Conservation (phyloP, 2,888 invertebrate genomes). For the Apeira syringaria region DNA sequence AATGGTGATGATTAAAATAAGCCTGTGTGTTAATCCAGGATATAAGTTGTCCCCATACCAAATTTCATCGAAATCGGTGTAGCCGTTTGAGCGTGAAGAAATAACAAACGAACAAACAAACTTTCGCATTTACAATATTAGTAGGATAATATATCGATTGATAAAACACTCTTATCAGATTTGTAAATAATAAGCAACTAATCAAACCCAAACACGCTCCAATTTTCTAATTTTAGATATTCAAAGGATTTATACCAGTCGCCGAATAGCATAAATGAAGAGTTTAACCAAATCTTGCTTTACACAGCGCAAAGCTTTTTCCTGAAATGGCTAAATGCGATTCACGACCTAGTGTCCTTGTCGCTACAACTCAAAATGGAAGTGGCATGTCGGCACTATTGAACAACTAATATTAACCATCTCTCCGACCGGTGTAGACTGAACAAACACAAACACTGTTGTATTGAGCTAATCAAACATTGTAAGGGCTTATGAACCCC, state of each 20-base stretch:
- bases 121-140: too few species aligned
- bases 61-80: too few species aligned
- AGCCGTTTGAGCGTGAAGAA: too few species aligned
- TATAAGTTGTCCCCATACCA: too few species aligned
- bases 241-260: conserved; percentile 8
- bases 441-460: conserved; percentile 50
- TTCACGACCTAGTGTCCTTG: conserved; percentile 10
- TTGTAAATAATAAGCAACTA: too few species aligned
- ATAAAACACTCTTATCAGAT: too few species aligned
- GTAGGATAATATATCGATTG: too few species aligned
- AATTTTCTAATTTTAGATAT: conserved; percentile 6
- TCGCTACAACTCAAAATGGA: conserved; percentile 21
- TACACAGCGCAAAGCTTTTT: conserved; percentile 15
- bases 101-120: too few species aligned
- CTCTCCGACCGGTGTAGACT: conserved; percentile 41
- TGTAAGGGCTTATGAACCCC: conserved; percentile 46
- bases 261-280: conserved; percentile 22
- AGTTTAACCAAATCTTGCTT: conserved; percentile 22
- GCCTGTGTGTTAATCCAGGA: too few species aligned
- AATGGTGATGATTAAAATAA: too few species aligned
- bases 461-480: conserved; percentile 56
- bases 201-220: conserved; percentile 3
- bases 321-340: conserved; percentile 1
- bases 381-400: conserved; percentile 28
- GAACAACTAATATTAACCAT: conserved; percentile 43